These are phyloP conservation scores for Mus minutoides DNA, from an alignment of 2,797 vertebrate genomes.

Conservation along the genomic window DNA sequence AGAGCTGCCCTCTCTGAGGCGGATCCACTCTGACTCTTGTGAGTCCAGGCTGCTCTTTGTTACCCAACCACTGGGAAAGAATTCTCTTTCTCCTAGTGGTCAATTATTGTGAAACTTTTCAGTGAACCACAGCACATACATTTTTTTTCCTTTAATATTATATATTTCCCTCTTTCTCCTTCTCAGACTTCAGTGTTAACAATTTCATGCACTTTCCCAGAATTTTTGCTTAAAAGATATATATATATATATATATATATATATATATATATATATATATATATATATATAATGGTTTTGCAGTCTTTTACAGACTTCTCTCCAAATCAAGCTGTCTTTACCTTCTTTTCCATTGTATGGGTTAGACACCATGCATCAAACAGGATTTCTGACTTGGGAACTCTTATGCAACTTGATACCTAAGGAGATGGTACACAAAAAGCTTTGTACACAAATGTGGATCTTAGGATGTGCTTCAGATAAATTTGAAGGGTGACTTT, in stretches of 20 bases:
- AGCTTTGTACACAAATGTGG: slow-evolving; percentile 30
- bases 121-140: background rate
- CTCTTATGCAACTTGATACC: slow-evolving; percentile 29
- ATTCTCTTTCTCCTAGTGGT: slow-evolving; percentile 21
- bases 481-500: slow-evolving; percentile 19
- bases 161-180: background rate
- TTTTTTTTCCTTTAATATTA: background rate
- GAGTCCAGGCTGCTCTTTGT: background rate
- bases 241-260: background rate
- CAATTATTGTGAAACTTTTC: slow-evolving; percentile 14
- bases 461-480: slow-evolving; percentile 12
- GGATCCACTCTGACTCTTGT: background rate
- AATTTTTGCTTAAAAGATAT: background rate
- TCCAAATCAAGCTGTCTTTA: background rate
- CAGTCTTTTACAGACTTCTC: background rate
- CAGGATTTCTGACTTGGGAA: background rate
- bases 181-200: background rate
- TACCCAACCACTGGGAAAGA: background rate
- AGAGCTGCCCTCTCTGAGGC: rapidly evolving
- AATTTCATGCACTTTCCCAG: background rate
- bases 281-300: background rate
- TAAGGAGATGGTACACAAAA: background rate
- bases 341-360: background rate
- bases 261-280: too few species aligned
- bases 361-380: background rate